These are phyloP conservation scores for Craseonycteris thonglongyai DNA, from an alignment of 2,113 vertebrate species.

Conservation along the genomic window DNA sequence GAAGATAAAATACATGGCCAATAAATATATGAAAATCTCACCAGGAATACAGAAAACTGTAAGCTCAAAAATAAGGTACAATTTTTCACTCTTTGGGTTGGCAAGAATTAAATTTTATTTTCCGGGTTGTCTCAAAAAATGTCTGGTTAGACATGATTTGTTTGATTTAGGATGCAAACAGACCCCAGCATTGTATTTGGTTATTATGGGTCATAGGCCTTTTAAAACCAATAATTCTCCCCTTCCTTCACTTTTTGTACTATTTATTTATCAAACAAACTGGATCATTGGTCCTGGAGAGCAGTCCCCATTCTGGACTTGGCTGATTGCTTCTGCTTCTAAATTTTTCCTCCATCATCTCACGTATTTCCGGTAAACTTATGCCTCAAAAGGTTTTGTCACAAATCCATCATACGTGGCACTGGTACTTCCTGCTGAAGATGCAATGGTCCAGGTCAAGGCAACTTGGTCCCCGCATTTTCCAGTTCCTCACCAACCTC, in stretches of 20 bases:
- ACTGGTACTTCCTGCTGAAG: background rate
- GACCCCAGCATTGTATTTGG: background rate
- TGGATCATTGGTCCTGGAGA: background rate
- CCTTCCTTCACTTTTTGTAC: background rate
- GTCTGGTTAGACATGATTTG: background rate
- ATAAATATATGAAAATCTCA: background rate
- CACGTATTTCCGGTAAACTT: background rate
- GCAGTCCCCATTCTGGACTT: background rate
- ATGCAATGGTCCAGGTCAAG: background rate
- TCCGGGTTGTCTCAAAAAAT: background rate
- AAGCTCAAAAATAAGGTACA: background rate
- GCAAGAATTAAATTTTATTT: background rate
- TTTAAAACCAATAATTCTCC: background rate
- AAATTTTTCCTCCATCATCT: background rate
- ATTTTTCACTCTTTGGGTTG: background rate
- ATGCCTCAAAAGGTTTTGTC: background rate
- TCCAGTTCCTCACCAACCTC: background rate
- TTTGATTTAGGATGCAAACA: background rate
- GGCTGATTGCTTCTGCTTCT: background rate
- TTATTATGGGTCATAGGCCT: too few species aligned
- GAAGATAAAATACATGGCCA: background rate
- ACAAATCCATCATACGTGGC: background rate
- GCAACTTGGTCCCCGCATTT: background rate
- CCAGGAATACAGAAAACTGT: background rate
- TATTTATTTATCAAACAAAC: background rate